Percentiles rank a stretch among this genome's conserved stretches.
Evolutionary conservation across 2,113 vertebrate species (phyloP).

Genomic region (Polypterus senegalus): DNA sequence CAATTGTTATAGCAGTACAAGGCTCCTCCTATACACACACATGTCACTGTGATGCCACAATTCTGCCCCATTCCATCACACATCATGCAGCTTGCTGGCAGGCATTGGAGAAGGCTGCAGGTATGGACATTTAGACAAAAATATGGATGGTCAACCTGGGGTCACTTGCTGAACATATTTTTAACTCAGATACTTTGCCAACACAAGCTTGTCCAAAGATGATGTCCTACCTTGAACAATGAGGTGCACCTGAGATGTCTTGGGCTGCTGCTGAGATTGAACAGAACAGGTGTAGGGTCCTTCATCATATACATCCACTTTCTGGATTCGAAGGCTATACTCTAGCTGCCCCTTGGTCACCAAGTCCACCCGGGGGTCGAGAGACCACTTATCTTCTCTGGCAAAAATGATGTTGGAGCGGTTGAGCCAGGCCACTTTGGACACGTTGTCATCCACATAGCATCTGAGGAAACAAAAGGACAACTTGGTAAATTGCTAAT

Average conservation of each 20-base stretch:
- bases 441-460: constrained; percentile 92
- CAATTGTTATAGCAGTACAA: too few species aligned
- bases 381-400: constrained; percentile 93
- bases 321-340: constrained; percentile 95
- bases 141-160: too few species aligned
- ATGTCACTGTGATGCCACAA: too few species aligned
- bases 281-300: constrained; percentile 94
- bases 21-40: too few species aligned
- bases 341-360: constrained; percentile 90
- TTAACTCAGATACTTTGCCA: background rate
- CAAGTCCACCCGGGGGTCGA: constrained; percentile 91
- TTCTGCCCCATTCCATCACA: too few species aligned
- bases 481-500: too few species aligned
- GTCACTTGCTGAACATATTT: too few species aligned
- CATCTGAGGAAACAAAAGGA: constrained; percentile 55
- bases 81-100: too few species aligned
- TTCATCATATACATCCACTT: constrained; percentile 93
- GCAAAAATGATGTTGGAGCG: constrained; percentile 98
- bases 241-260: constrained; percentile 92
- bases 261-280: constrained; percentile 88
- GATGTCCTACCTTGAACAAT: constrained; percentile 85
- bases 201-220: background rate
- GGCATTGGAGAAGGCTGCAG: too few species aligned
- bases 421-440: constrained; percentile 97
- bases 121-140: too few species aligned